phyloP scores from a whole-genome alignment of 2,113 vertebrate genomes.

The Sigmodon hispidus region DNA sequence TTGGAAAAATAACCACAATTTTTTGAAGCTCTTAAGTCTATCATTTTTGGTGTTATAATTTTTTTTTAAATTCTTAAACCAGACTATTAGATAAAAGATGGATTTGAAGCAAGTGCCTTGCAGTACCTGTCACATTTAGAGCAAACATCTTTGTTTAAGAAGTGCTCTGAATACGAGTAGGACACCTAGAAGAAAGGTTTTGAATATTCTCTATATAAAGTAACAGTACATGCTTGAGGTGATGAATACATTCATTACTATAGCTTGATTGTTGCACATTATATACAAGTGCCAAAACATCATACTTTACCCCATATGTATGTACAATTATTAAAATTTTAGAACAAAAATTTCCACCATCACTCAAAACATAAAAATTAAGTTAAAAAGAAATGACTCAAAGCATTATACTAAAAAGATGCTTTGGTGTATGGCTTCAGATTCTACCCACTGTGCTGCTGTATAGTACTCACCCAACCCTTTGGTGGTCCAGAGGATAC shows the following conservation, averaged over 20 bases:
- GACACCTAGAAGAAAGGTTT: not conserved
- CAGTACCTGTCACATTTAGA: not conserved
- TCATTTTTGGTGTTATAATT: not conserved
- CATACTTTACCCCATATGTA: not conserved
- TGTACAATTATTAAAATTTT: not conserved
- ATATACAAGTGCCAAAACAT: not conserved
- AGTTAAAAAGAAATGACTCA: not conserved
- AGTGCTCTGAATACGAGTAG: not conserved
- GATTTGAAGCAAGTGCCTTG: not conserved
- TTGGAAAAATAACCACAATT: not conserved
- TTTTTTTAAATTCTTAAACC: not conserved
- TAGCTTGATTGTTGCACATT: not conserved
- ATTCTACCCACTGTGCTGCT: not conserved
- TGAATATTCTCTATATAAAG: not conserved
- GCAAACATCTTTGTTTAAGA: not conserved
- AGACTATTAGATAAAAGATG: not conserved
- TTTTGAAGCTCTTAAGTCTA: not conserved
- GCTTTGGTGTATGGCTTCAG: not conserved
- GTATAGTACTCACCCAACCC: constrained; percentile 80
- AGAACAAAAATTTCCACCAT: not conserved
- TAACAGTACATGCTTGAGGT: not conserved
- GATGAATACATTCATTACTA: not conserved
- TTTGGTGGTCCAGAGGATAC: constrained; percentile 89
- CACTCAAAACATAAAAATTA: not conserved
- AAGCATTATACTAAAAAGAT: not conserved